These are phyloP conservation scores for Patiria pectinifera DNA, from an alignment of 53 echinoderm and acorn worm genomes.

Conservation along the genomic window DNA sequence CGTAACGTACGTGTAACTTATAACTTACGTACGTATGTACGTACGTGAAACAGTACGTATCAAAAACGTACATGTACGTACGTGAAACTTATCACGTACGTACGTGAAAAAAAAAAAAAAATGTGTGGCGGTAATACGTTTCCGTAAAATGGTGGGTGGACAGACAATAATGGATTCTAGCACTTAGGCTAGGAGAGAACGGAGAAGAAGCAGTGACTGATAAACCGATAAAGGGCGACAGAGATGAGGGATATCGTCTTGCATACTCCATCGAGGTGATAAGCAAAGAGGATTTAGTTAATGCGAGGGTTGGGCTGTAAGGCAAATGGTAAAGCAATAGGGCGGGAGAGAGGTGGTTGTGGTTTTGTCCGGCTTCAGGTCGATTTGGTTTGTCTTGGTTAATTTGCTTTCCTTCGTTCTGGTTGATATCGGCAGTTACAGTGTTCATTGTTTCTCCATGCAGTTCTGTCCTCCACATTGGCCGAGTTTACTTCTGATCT, in stretches of 20 bases:
- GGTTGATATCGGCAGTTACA: neutral
- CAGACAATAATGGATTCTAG: neutral
- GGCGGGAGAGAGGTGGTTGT: neutral
- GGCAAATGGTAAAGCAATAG: too few relatives aligned
- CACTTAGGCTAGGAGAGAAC: neutral
- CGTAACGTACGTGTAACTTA: too few relatives aligned
- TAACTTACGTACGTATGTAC: too few relatives aligned
- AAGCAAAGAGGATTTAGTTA: neutral
- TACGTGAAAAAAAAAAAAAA: too few relatives aligned
- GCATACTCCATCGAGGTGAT: neutral
- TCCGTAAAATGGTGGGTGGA: slow-evolving; percentile 11
- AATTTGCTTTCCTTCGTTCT: neutral
- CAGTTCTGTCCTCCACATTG: neutral
- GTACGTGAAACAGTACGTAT: too few relatives aligned
- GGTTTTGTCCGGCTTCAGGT: neutral
- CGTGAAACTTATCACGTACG: too few relatives aligned
- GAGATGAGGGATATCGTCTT: neutral
- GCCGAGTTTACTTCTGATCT: too few relatives aligned
- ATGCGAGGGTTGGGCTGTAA: neutral
- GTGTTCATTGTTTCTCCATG: neutral
- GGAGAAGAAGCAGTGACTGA: neutral
- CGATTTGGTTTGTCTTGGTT: neutral
- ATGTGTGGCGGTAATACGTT: too few relatives aligned
- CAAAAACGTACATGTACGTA: too few relatives aligned
- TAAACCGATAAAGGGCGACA: neutral